Conservation (phyloP, 2,113 vertebrate genomes). For the Aspiorhynchus laticeps region DNA sequence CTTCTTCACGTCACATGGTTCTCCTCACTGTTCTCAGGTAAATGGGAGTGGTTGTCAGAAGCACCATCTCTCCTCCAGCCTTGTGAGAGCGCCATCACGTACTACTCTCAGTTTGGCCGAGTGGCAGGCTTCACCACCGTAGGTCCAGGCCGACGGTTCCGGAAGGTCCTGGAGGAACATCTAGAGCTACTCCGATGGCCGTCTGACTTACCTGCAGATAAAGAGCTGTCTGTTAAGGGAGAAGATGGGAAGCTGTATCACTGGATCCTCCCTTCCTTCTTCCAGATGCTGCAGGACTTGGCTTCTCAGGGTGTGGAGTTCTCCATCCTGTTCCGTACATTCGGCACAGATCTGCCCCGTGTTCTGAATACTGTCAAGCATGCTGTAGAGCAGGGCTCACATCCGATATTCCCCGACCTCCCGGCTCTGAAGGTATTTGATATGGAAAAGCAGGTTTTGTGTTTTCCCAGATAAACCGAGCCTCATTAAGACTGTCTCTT, state of each 20-base stretch:
- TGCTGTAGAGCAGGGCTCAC: constrained; percentile 76
- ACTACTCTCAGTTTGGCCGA: constrained; percentile 79
- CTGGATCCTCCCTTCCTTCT: constrained; percentile 88
- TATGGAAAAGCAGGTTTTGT: not conserved
- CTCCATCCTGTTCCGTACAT: constrained; percentile 82
- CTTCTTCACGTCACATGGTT: no score
- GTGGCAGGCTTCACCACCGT: constrained; percentile 74
- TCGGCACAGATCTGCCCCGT: constrained; percentile 81
- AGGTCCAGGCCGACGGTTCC: constrained; percentile 74
- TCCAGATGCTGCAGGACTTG: constrained; percentile 81
- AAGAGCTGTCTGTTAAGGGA: constrained; percentile 72
- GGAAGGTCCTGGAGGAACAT: constrained; percentile 71
- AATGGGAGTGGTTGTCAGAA: constrained; percentile 87
- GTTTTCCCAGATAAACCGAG: not conserved
- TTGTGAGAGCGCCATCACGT: constrained; percentile 75
- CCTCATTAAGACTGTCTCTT: not conserved
- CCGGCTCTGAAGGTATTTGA: constrained; percentile 70
- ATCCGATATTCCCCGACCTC: constrained; percentile 83
- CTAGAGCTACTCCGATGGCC: constrained; percentile 83
- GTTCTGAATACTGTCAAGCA: constrained; percentile 71
- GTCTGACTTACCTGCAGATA: constrained; percentile 65
- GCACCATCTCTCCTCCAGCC: constrained; percentile 78
- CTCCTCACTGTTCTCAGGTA: constrained; percentile 70
- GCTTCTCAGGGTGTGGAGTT: constrained; percentile 73
- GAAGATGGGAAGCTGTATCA: constrained; percentile 79